Conservation (phyloP, 1,140 invertebrate species). For the Drosophila willistoni region DNA sequence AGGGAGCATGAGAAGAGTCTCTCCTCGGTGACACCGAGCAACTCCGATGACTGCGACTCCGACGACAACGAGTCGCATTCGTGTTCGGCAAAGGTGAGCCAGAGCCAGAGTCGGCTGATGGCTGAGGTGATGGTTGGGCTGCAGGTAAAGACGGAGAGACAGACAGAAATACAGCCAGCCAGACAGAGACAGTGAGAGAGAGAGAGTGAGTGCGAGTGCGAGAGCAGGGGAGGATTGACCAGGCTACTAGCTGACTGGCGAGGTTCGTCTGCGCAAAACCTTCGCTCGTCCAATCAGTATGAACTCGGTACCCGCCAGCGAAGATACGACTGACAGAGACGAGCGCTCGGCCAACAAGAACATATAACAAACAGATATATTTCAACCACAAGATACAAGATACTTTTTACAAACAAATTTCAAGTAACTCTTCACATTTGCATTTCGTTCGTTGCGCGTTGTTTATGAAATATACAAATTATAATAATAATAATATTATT, state of each 20-base stretch:
- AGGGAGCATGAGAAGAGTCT: constrained; percentile 34
- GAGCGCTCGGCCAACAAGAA: constrained; percentile 55
- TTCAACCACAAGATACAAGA: neutral
- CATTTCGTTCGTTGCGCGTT: constrained; percentile 5
- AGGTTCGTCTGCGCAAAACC: constrained; percentile 80
- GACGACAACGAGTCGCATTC: constrained; percentile 12
- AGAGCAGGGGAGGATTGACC: constrained; percentile 40
- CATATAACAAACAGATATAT: constrained; percentile 16
- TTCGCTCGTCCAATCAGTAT: constrained; percentile 82
- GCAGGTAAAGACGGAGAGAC: neutral
- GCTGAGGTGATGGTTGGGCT: neutral
- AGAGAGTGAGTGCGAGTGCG: neutral
- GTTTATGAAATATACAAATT: constrained; percentile 6
- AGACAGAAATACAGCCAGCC: neutral
- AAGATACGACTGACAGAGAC: constrained; percentile 67
- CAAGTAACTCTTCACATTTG: constrained; percentile 6
- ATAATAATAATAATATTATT: neutral
- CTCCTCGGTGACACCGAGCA: constrained; percentile 1
- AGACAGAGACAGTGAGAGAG: constrained; percentile 11
- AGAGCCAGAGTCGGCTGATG: constrained; percentile 11
- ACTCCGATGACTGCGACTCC: neutral
- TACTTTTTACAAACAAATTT: neutral
- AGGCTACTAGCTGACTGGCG: constrained; percentile 67
- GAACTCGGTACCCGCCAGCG: constrained; percentile 82
- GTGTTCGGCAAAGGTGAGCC: constrained; percentile 17